phyloP scores from a whole-genome alignment of 2,888 invertebrate genomes.

The Willowsia nigromaculata region DNA sequence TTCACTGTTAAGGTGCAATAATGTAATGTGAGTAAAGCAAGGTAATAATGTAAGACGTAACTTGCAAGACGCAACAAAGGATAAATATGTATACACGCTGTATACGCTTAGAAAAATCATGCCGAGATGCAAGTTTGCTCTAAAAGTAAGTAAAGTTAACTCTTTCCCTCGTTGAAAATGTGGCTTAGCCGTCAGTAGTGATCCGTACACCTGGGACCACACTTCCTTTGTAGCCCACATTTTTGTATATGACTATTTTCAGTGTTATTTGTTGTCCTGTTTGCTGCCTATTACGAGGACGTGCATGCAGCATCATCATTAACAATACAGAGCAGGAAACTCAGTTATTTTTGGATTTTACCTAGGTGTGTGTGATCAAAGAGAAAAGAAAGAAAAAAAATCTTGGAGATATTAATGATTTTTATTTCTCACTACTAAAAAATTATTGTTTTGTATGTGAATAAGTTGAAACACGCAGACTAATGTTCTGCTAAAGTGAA shows the following conservation, averaged over 20 bases:
- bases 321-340: conserved; percentile 21
- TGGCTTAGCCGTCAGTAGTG: conserved; percentile 74
- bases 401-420: neutral
- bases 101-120: neutral
- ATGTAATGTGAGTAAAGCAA: conserved; percentile 43
- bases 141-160: conserved; percentile 51
- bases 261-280: conserved; percentile 14
- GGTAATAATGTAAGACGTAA: neutral
- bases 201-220: conserved; percentile 76
- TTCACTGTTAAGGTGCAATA: conserved; percentile 41
- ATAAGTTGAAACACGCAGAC: conserved; percentile 5
- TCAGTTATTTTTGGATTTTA: conserved; percentile 35
- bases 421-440: neutral
- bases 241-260: conserved; percentile 51
- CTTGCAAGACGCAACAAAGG: conserved; percentile 55
- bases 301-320: conserved; percentile 23
- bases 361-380: conserved; percentile 40
- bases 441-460: neutral
- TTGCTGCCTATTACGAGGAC: conserved; percentile 1
- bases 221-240: conserved; percentile 75
- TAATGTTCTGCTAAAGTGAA: conserved; percentile 11
- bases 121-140: neutral
- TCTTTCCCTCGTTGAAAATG: conserved; percentile 71
- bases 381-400: neutral
- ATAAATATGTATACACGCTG: conserved; percentile 27